Base-by-base conservation (phyloP, 2,888 invertebrate species). In the Ophioninae sp. region DNA sequence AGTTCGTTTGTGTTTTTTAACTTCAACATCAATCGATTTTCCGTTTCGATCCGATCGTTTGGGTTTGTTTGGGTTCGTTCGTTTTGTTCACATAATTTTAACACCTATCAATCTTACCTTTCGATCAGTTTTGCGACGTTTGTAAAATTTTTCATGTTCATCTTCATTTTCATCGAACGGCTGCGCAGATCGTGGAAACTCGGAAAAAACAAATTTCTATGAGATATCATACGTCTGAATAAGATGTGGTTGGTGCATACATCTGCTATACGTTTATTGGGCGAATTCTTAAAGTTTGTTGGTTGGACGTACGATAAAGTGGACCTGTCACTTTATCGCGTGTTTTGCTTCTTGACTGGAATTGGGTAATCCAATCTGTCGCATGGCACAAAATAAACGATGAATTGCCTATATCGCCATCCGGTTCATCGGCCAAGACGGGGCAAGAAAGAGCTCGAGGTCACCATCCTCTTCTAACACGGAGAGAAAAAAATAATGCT, bases 361-460 rank as follows among this genome's bases (percentile, higher is more conserved):
- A 69, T 50, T 37, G 23, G 30, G 10, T 69, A 30, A 30, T 56
- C 44, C 62, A 50, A 44, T 44, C n/a, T 44, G 37, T 57, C 57
- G 57, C 21, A 39, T 59, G 23, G n/a, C 41, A 50, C 23, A 57
- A 41, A 37, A 39, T 57, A 56, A 57, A n/a, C 7, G 7, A 67
- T 75, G 21, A 75, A 65, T 74, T 62, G 62, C 50, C 44, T 17
- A 20, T 30, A 67, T 75, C 56, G 57, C 65, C 56, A 39, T 65
- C 64, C 39, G 39, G 39, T 57, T 21, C 23, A 50, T 21, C n/a
- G 21, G 37, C 6, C 39, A 57, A 13, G 56, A 39, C 57, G 8
- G 20, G 39, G 65, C 57, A 8, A 37, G 65, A 50, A 75, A 75
- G 39, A 56, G 7, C 50, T 56, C 20, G 30, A 57, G 57, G 30